phyloP scores from a whole-genome alignment of 1,140 invertebrate species.

The Ladona fulva region DNA sequence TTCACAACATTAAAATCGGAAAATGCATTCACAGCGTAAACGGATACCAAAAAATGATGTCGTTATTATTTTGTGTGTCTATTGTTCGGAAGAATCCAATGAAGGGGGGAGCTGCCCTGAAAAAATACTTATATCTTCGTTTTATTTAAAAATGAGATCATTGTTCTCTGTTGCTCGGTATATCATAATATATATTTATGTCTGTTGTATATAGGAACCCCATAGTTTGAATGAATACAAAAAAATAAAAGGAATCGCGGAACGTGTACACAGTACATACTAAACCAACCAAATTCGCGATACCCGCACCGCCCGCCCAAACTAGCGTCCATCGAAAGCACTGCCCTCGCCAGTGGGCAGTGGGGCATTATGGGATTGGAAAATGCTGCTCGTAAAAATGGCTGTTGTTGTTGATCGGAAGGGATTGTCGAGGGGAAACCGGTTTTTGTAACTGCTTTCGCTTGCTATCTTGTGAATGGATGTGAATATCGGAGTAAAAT shows the following conservation, averaged over 20 bases:
- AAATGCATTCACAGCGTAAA: neutral
- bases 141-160: slow-evolving; percentile 8
- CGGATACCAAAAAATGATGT: slow-evolving; percentile 9
- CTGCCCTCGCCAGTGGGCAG: neutral
- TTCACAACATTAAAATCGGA: slow-evolving; percentile 2
- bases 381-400: slow-evolving; percentile 2
- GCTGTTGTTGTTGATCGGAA: neutral
- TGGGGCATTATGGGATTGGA: neutral
- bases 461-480: neutral
- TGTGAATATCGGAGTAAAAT: slow-evolving; percentile 1
- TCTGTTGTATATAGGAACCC: slow-evolving; percentile 9
- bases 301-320: neutral
- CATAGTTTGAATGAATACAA: slow-evolving; percentile 10
- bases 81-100: neutral
- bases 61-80: neutral
- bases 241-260: slow-evolving; percentile 1
- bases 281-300: slow-evolving; percentile 1
- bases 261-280: slow-evolving; percentile 9
- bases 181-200: slow-evolving; percentile 11
- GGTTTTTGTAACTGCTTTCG: neutral
- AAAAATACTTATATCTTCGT: neutral
- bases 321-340: neutral
- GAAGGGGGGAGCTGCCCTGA: neutral
- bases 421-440: neutral
- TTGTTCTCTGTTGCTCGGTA: neutral